A percentile compares a stretch with the other conserved stretches of the same genome.
Conservation (phyloP, 2,797 vertebrate species). For the Falco columbarius region DNA sequence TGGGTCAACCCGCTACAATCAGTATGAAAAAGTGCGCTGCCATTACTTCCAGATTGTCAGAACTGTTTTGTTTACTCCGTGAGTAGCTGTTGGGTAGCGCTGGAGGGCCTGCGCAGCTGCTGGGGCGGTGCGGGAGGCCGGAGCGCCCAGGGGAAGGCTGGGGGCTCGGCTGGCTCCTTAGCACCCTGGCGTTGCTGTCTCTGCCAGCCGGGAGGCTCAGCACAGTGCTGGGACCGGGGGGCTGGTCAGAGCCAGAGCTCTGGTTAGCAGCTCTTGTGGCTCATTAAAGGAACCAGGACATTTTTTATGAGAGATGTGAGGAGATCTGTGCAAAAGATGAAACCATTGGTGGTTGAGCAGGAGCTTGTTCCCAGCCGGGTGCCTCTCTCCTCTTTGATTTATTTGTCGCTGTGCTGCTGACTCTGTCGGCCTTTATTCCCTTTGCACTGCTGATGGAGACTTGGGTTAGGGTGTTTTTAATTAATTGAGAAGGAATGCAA, state of each 20-base stretch:
- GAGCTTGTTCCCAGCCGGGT: neutral
- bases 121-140: neutral
- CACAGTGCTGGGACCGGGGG: neutral
- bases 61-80: neutral
- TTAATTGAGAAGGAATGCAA: neutral
- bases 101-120: neutral
- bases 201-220: neutral
- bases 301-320: neutral
- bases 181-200: neutral
- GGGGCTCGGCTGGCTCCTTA: neutral
- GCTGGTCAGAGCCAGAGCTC: neutral
- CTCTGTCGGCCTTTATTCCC: neutral
- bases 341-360: neutral
- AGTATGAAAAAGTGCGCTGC: neutral
- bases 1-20: too few species aligned
- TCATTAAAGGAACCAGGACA: neutral
- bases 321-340: neutral
- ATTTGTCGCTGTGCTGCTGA: neutral
- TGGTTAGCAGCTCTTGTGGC: neutral
- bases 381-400: neutral
- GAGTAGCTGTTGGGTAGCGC: neutral
- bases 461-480: neutral
- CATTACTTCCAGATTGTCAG: neutral
- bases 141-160: neutral
- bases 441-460: neutral